These are phyloP conservation scores for Sebastes oblongus DNA, from an alignment of 2,797 vertebrate species.

Conservation along the genomic window DNA sequence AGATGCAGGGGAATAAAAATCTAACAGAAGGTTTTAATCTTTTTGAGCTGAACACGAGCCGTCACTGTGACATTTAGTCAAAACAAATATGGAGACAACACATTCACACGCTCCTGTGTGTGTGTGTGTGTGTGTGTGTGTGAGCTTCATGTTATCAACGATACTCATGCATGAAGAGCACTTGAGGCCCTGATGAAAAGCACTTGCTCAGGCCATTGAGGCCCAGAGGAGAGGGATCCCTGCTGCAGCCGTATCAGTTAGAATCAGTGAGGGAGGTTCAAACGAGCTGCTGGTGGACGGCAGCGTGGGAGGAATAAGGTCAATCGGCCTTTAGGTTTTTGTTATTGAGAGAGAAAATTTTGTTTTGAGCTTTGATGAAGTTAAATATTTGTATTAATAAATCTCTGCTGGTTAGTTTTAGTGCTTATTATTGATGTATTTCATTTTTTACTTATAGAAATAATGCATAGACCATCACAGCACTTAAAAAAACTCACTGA, in stretches of 20 bases:
- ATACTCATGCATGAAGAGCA: constrained; percentile 9
- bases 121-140: no score
- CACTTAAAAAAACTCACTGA: background rate
- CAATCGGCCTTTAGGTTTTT: background rate
- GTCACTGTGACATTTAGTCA: background rate
- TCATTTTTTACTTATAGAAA: background rate
- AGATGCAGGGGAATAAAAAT: background rate
- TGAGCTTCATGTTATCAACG: constrained; percentile 3
- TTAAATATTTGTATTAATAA: background rate
- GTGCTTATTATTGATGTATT: background rate
- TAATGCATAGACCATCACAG: background rate
- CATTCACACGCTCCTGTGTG: background rate
- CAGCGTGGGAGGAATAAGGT: background rate
- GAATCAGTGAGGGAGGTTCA: constrained; percentile 9
- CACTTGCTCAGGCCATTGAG: constrained; percentile 29
- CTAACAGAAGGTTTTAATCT: background rate
- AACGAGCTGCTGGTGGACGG: background rate
- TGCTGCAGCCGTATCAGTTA: constrained; percentile 4
- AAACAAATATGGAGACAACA: constrained; percentile 3
- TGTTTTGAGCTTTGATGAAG: background rate
- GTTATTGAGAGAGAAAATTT: background rate
- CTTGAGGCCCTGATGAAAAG: constrained; percentile 32
- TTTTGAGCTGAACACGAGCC: background rate
- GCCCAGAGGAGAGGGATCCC: constrained; percentile 3
- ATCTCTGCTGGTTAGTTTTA: background rate